Evolutionary conservation across 1,140 invertebrate genomes (phyloP), one percentile per base, ranked within the genome.

Genomic region (Scylla paramamosain): DNA sequence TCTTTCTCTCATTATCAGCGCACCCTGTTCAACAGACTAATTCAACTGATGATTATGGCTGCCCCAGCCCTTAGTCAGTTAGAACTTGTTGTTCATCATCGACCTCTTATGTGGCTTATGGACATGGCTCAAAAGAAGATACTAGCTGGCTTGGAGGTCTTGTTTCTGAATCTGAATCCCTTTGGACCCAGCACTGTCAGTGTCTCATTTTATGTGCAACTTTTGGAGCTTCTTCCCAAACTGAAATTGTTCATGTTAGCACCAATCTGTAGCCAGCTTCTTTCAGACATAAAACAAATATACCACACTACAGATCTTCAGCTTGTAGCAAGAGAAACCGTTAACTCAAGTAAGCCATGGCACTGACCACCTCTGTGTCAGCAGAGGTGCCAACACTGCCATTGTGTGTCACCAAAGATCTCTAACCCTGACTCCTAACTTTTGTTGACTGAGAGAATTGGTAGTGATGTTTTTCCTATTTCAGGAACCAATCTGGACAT

Each of bases 181-280:
- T 84, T 46, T 59, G 48, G 32, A 87, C n/a, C 48, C 25, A 84
- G 32, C 39, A 39, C 28, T 20, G 84, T 93, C 16, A 45, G 52
- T 52, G 82, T 52, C 52, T 93, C 92, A 87, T 93, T 93, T 87
- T 93, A 93, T 93, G 83, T 93, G 10, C 82, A 39, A 87, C 86
- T 93, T 31, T 28, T 93, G 52, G 92, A 93, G 20, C 14, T 84
- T 0, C 92, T 93, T n/a, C 92, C 92, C 84, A 48, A 93, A 83
- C 92, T 93, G 25, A 84, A 93, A 48, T 31, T 93, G 14, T 46
- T 93, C 7, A 93, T 93, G 92, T 48, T 93, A 25, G 92, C 82
- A 31, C 52, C 86, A 84, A 31, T 87, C 48, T 84, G 31, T 31
- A 59, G n/a, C 86, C 39, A 87, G 12, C 82, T 93, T 10, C 52